Base-by-base conservation (phyloP, 2,888 invertebrate species). In the Ophion obscuratus region DNA sequence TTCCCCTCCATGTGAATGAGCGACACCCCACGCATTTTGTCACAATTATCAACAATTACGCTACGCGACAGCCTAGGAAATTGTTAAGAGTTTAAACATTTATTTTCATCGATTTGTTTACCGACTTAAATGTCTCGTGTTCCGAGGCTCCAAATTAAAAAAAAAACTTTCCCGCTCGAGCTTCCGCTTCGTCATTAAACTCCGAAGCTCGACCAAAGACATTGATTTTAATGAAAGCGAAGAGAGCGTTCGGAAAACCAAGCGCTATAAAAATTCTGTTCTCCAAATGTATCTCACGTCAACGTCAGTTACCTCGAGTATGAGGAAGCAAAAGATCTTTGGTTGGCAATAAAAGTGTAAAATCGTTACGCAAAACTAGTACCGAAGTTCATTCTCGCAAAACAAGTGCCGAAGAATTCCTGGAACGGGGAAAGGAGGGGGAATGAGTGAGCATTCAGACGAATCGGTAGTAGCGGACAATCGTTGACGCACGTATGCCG, bases 401-500 rank as follows among this genome's bases (percentile, higher is more conserved):
- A 47, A 47, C 47, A 3, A 14, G n/a, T 14, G 53, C 10, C 31
- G 70, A n/a, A 27, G 53, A 27, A 31, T 71, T 47, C 20, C 4
- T 7, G 31, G 14, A 6, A 17, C 10, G 10, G 14, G 17, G 17
- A 66, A 20, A 4, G 24, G 11, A 5, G 10, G 24, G 17, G 67
- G n/a, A 64, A 64, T 68, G 61, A n/a, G 76, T 31, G 59, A 75
- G 70, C 31, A 64, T 61, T 53, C 67, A n/a, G 53, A 24, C 68
- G n/a, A 70, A 73, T 70, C 67, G 17, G 20, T 59, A 66, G 79
- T 57, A 44, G 40, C 59, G 57, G 74, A 84, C 80, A 86, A 84
- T 86, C 80, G 81, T 71, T 77, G 81, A 86, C 77, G 81, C 84
- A 77, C 84, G 67, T 74, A 17, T 68, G 68, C 44, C 11, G 6